Percentiles rank a stretch among this genome's conserved stretches.
Evolutionary conservation across 2,113 vertebrate species (phyloP).

Genomic region (Xiphophorus maculatus): DNA sequence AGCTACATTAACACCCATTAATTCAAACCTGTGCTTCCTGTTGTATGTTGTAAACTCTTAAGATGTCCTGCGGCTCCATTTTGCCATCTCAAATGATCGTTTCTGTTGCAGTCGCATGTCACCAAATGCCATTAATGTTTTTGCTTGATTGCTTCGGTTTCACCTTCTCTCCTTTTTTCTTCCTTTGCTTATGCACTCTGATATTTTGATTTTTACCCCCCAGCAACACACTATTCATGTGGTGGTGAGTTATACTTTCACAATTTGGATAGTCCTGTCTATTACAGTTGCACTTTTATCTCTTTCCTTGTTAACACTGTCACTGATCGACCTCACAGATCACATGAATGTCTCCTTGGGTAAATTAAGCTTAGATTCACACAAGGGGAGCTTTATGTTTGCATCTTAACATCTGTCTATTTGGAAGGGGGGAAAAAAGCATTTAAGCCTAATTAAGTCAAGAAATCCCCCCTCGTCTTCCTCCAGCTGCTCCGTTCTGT

Average conservation of each 20-base stretch:
- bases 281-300: conserved; percentile 38
- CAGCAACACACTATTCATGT: conserved; percentile 99
- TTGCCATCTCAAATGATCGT: conserved; percentile 47
- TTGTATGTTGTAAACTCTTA: not conserved
- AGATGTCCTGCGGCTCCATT: conserved; percentile 35
- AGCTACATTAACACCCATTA: conserved; percentile 14
- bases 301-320: conserved; percentile 38
- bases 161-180: conserved; percentile 74
- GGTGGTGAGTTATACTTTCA: conserved; percentile 94
- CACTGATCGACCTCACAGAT: conserved; percentile 60
- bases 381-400: conserved; percentile 60
- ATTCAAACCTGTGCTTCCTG: conserved; percentile 1
- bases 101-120: conserved; percentile 69
- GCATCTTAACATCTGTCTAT: conserved; percentile 1
- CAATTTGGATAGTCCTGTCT: conserved; percentile 62
- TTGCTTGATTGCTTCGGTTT: conserved; percentile 69
- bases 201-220: conserved; percentile 86
- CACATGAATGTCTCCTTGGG: conserved; percentile 73
- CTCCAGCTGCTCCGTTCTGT: conserved; percentile 21
- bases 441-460: conserved; percentile 1
- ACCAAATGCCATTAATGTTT: conserved; percentile 61
- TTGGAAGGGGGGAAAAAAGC: not conserved
- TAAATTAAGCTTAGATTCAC: conserved; percentile 30
- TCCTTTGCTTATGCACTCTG: conserved; percentile 91
- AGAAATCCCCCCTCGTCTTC: conserved; percentile 10